phyloP scores from a whole-genome alignment of 2,113 vertebrate genomes.

The Cacatua alba region DNA sequence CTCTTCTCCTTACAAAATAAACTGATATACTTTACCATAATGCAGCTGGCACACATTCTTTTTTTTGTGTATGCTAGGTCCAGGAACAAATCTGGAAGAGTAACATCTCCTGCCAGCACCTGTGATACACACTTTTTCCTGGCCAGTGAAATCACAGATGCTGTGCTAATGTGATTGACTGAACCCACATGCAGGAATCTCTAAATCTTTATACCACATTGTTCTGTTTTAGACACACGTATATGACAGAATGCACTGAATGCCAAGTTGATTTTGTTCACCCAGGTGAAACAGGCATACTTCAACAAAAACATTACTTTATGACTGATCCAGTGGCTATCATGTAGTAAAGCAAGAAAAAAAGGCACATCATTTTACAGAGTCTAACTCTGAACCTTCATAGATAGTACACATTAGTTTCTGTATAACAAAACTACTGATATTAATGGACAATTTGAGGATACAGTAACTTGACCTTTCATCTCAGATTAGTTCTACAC shows the following conservation, averaged over 20 bases:
- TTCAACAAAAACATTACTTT: neutral
- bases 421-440: neutral
- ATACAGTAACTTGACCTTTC: neutral
- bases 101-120: neutral
- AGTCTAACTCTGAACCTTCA: neutral
- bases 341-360: neutral
- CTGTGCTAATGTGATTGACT: neutral
- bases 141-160: neutral
- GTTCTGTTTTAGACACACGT: neutral
- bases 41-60: neutral
- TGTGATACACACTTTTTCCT: neutral
- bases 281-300: neutral
- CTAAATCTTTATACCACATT: neutral
- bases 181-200: neutral
- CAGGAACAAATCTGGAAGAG: conserved; percentile 14
- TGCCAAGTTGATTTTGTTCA: neutral
- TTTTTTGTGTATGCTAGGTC: neutral
- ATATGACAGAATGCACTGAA: neutral
- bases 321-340: neutral
- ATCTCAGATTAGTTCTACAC: neutral
- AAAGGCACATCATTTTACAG: neutral
- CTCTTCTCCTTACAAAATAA: neutral
- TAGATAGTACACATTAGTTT: neutral
- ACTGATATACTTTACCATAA: neutral
- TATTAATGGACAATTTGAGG: neutral